Conservation (phyloP, 92 coral and sea anemone species). For the Bergia puertoricense region DNA sequence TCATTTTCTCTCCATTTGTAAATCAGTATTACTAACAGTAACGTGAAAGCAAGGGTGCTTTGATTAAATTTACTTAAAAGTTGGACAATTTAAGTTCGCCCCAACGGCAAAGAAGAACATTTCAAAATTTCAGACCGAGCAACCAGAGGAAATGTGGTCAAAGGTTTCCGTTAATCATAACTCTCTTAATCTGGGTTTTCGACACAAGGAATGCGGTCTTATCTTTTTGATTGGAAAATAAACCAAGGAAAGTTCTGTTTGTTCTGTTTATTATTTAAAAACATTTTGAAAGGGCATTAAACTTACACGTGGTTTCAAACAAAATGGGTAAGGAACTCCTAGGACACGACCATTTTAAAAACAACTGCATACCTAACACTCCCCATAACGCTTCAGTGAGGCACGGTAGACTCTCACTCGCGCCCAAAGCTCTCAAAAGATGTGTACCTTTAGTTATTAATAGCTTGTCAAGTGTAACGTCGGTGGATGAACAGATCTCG, state of each 20-base stretch:
- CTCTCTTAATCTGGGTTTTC: conserved; percentile 40
- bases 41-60: neutral
- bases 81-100: neutral
- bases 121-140: neutral
- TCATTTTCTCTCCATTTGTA: neutral
- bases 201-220: conserved; percentile 47
- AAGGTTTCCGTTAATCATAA: conserved; percentile 28
- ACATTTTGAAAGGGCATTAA: neutral
- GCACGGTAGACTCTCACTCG: neutral
- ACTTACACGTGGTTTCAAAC: neutral
- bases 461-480: conserved; percentile 10
- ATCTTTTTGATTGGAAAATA: conserved; percentile 44
- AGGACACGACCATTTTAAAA: neutral
- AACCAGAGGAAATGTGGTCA: conserved; percentile 24
- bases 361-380: neutral
- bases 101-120: neutral
- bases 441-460: neutral
- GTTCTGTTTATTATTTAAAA: conserved; percentile 11
- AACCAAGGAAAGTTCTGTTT: conserved; percentile 30
- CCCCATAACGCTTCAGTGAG: neutral
- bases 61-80: neutral
- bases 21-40: neutral
- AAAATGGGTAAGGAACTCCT: neutral
- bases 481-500: neutral
- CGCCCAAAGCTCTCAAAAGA: neutral